Evolutionary conservation across 2,797 vertebrate genomes (phyloP).

Genomic region (Oophaga sylvatica): DNA sequence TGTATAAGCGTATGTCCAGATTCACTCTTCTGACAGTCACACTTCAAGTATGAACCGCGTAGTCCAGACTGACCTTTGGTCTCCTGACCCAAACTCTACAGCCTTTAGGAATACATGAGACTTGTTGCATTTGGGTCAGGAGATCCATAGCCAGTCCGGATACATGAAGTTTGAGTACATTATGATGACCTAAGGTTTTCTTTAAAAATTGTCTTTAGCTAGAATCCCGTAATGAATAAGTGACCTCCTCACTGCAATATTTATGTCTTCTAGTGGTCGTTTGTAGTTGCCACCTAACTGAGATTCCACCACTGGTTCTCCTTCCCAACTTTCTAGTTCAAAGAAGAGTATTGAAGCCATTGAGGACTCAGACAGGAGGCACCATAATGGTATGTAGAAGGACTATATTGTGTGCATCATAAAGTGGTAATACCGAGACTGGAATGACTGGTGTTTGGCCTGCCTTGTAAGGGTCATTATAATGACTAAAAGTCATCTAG

Average conservation of each 20-base stretch:
- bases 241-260: neutral
- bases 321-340: constrained; percentile 95
- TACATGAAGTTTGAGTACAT: no score
- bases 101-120: no score
- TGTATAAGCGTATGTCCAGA: no score
- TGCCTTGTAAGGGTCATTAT: no score
- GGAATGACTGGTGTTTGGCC: no score
- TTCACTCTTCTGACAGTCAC: no score
- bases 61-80: no score
- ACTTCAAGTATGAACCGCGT: no score
- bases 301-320: constrained; percentile 91
- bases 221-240: neutral
- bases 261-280: constrained; percentile 83
- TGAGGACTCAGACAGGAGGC: constrained; percentile 92
- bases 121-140: no score
- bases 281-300: constrained; percentile 91
- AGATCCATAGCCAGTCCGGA: no score
- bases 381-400: constrained; percentile 89
- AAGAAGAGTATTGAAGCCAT: constrained; percentile 87
- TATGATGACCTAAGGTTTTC: neutral
- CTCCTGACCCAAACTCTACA: no score
- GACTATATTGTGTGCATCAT: neutral
- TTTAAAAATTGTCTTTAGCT: neutral
- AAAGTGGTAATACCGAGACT: neutral
- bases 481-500: no score